Evolutionary conservation across 2,888 invertebrate species (phyloP), one percentile per base, ranked within the genome.

Genomic region (Carabus problematicus): DNA sequence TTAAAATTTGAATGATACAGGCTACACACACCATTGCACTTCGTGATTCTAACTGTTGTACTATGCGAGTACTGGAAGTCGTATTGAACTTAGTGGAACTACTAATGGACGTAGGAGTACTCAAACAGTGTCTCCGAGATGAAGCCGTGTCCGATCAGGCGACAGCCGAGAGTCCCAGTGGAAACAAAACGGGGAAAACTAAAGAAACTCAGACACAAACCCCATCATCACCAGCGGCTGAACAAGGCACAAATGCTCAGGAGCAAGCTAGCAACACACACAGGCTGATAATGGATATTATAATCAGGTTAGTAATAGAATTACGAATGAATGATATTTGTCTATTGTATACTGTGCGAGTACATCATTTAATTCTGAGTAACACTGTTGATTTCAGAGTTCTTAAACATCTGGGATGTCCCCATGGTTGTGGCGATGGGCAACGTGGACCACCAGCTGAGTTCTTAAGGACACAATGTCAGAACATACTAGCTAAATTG

Each of bases 51-150:
- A 88, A 89, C 71, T 90, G 91, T 75, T 93, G 94, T 76, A 94
- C 95, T 0, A 84, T 95, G 18, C 87, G 97, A 19, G 94, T 98
- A 1, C 92, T 97, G 81, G 97, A 98, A 82, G 93, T 94, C 1
- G 92, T 97, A 76, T 82, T 99, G 14, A 97, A 97, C 80, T 86
- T 98, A 64, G 88, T 97, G 4, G 97, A 98, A 78, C 88, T 96
- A 0, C 82, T 99, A 1, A 88, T 98, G 83, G 95, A 97, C 76
- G 89, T 97, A 81, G 95, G 94, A 0, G 91, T 96, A 0, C 83
- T 93, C 71, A 92, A 91, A 75, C 83, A 84, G 71, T 83, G 82
- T 68, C 75, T 83, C 6, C 78, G 84, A 19, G 84, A 85, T 1
- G 87, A 89, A 70, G 85, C 85, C 1, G 67, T 79, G 12, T 74